These are phyloP conservation scores for Smithornis capensis DNA, from an alignment of 2,113 vertebrate species.

Conservation along the genomic window DNA sequence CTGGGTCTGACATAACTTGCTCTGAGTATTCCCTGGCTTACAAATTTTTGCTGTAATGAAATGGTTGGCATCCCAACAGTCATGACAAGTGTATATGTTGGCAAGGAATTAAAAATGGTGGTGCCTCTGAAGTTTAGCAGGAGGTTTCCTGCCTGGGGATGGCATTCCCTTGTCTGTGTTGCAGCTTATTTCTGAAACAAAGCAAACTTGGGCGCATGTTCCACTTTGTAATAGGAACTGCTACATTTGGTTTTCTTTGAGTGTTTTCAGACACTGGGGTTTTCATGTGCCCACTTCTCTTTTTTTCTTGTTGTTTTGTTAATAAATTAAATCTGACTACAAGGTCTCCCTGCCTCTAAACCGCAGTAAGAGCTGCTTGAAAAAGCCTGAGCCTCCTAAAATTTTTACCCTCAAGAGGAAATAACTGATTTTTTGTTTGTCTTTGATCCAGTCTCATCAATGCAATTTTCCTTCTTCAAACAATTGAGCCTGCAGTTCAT, in stretches of 20 bases:
- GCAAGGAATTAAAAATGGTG: constrained; percentile 15
- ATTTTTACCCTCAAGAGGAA: constrained; percentile 20
- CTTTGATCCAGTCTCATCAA: constrained; percentile 40
- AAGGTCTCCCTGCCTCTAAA: neutral
- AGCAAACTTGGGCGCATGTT: neutral
- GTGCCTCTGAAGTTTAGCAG: neutral
- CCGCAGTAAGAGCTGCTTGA: neutral
- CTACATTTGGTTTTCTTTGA: neutral
- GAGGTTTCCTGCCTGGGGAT: neutral
- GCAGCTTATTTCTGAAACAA: neutral
- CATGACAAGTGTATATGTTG: neutral
- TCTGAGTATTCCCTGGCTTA: neutral
- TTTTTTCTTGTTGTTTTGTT: neutral
- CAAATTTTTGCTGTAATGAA: neutral
- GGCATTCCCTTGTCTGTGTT: neutral
- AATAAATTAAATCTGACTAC: constrained; percentile 8
- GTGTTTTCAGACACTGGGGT: neutral
- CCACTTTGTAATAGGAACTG: neutral
- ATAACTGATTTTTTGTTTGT: constrained; percentile 13
- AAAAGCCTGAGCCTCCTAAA: neutral
- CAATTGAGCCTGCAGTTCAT: constrained; percentile 42
- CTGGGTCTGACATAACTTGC: neutral
- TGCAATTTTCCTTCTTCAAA: constrained; percentile 39
- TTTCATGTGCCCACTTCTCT: neutral
- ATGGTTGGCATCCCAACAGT: constrained; percentile 11